phyloP scores from a whole-genome alignment of 37 sponge, comb jelly and placozoan species.

The Amphimedon queenslandica region DNA sequence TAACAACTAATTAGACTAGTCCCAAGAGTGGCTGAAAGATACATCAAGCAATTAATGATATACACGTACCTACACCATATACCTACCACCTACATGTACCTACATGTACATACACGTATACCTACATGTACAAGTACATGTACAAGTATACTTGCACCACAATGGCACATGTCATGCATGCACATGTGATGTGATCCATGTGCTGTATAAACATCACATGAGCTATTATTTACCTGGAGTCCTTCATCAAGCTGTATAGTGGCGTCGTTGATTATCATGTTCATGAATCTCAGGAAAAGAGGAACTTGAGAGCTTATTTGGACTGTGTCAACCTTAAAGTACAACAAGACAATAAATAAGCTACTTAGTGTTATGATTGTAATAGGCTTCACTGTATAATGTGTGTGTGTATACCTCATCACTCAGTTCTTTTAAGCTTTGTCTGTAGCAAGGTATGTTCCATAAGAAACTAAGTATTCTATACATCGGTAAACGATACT shows the following conservation, averaged over 20 bases:
- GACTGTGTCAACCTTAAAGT: constrained; percentile 6
- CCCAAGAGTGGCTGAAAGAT: too few species aligned
- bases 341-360: background rate
- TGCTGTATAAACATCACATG: too few species aligned
- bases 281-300: constrained; percentile 77
- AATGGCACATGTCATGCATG: too few species aligned
- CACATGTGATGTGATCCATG: too few species aligned
- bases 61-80: too few species aligned
- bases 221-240: constrained; percentile 68
- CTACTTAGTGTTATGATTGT: background rate
- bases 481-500: constrained; percentile 88
- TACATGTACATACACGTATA: too few species aligned
- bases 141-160: too few species aligned
- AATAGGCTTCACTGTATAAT: too few species aligned
- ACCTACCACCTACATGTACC: too few species aligned
- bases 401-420: constrained; percentile 60
- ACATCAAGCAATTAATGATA: too few species aligned
- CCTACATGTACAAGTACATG: too few species aligned
- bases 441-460: constrained; percentile 46
- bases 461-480: constrained; percentile 68
- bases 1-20: too few species aligned
- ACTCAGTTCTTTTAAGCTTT: constrained; percentile 42
- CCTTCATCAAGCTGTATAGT: constrained; percentile 91
- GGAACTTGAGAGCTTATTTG: constrained; percentile 25
- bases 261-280: constrained; percentile 97